Conservation (phyloP, 2,888 invertebrate species). For the Rotaria macrura region DNA sequence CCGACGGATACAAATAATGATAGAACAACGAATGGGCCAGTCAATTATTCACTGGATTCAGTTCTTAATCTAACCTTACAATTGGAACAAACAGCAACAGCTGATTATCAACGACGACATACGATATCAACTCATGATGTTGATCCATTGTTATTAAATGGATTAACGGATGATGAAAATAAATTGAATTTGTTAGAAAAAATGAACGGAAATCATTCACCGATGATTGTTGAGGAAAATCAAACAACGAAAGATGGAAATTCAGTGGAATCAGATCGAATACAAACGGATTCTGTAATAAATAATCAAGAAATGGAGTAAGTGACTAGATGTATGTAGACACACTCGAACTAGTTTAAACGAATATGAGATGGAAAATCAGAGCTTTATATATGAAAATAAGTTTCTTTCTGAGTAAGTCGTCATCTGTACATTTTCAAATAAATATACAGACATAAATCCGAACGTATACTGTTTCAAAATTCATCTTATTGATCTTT, state of each 20-base stretch:
- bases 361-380: no score
- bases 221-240: background rate
- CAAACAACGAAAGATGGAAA: no score
- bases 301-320: conserved; percentile 7
- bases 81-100: background rate
- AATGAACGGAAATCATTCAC: background rate
- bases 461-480: no score
- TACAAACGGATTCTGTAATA: background rate
- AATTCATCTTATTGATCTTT: no score
- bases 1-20: background rate
- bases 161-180: conserved; percentile 16
- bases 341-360: no score
- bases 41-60: background rate
- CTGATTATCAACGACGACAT: conserved; percentile 6
- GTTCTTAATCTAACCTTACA: background rate
- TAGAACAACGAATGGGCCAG: background rate
- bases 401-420: no score
- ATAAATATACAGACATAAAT: no score
- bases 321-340: background rate
- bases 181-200: background rate
- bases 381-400: no score
- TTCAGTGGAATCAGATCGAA: background rate
- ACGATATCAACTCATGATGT: background rate
- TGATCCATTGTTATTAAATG: conserved; percentile 19
- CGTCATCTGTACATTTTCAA: no score